These are phyloP conservation scores for Caenorhabditis zanzibari DNA, from an alignment of 2,888 invertebrate species.

Conservation along the genomic window DNA sequence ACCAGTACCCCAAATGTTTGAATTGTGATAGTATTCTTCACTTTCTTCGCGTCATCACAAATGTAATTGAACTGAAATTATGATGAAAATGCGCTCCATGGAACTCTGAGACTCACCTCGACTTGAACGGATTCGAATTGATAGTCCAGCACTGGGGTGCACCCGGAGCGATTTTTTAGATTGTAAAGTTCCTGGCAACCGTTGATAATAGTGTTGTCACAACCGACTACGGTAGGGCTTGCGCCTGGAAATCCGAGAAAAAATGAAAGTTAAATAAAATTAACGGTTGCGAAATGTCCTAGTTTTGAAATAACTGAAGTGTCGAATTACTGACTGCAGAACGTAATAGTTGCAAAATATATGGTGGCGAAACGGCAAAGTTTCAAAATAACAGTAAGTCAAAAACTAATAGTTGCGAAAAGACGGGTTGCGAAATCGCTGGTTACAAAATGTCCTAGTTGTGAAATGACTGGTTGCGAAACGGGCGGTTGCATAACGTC, in stretches of 20 bases:
- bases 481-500: no score
- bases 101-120: conserved; percentile 34
- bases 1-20: conserved; percentile 78
- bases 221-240: conserved; percentile 56
- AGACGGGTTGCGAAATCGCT: no score
- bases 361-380: no score
- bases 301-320: no score
- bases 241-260: conserved; percentile 56
- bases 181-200: conserved; percentile 35
- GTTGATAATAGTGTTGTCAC: conserved; percentile 24
- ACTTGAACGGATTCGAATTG: conserved; percentile 67
- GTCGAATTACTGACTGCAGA: no score
- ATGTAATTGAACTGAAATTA: conserved; percentile 71
- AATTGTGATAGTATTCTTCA: conserved; percentile 73
- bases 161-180: conserved; percentile 45
- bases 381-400: no score
- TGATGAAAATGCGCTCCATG: neutral
- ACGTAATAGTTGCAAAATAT: no score
- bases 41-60: conserved; percentile 69
- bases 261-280: no score
- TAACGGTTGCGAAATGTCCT: no score
- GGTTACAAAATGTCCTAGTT: no score
- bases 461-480: no score
- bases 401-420: no score
- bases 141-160: conserved; percentile 54